A percentile compares a stretch with the other conserved stretches of the same genome.
Evolutionary conservation across 2,113 vertebrate genomes (phyloP).

Genomic region (Arvicanthis niloticus): DNA sequence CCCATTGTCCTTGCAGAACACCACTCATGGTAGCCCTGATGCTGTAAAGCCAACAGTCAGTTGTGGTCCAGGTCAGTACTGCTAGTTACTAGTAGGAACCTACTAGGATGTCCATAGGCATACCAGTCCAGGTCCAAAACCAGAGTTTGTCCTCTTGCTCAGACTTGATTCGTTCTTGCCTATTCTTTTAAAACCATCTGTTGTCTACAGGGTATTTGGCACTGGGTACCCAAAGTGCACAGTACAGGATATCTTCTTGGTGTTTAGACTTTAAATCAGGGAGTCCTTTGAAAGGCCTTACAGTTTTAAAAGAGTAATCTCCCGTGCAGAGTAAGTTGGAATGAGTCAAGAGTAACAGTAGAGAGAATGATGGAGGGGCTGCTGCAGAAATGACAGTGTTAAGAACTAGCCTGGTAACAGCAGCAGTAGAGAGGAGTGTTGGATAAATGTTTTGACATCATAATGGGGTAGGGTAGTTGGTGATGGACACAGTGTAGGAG

Average conservation of each 20-base stretch:
- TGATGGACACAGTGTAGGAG: not conserved
- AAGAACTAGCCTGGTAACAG: not conserved
- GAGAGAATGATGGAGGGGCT: not conserved
- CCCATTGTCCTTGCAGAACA: constrained; percentile 55
- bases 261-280: not conserved
- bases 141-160: not conserved
- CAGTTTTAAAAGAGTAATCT: not conserved
- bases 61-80: not conserved
- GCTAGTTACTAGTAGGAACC: not conserved
- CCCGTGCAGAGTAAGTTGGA: not conserved
- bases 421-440: not conserved
- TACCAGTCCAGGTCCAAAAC: not conserved
- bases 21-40: constrained; percentile 10
- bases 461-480: not conserved
- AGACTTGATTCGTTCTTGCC: not conserved
- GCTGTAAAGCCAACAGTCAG: not conserved
- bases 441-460: not conserved
- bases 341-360: not conserved
- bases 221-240: not conserved
- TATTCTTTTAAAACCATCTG: not conserved
- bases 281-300: not conserved
- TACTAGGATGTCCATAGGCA: not conserved
- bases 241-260: not conserved
- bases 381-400: not conserved
- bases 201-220: not conserved